Percentiles rank a stretch among this genome's conserved stretches.
Conservation (phyloP, 2,888 invertebrate species). For the Noctua fimbriata region DNA sequence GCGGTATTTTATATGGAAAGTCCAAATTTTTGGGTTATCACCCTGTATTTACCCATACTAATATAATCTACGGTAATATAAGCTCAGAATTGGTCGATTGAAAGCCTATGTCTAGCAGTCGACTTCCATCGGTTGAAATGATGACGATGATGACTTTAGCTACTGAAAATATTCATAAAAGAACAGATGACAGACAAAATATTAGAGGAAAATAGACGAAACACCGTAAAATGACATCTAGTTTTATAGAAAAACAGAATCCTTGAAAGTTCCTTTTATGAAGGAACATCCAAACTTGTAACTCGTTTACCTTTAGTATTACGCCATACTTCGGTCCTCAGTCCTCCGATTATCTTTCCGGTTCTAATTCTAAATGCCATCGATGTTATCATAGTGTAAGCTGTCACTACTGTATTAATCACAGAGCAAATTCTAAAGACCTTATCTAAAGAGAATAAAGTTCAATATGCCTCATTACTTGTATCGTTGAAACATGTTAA, state of each 20-base stretch:
- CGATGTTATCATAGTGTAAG: slow-evolving; percentile 62
- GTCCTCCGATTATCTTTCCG: slow-evolving; percentile 66
- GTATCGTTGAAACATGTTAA: neutral
- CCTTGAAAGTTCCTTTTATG: slow-evolving; percentile 68
- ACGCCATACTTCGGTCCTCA: slow-evolving; percentile 63
- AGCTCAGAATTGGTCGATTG: neutral
- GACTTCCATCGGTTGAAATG: neutral
- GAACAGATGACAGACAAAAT: neutral
- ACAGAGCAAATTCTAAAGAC: neutral
- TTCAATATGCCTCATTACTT: slow-evolving; percentile 1
- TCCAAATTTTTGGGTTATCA: neutral
- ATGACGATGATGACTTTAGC: neutral
- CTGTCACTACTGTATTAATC: slow-evolving; percentile 41
- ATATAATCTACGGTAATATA: neutral
- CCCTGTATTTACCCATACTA: neutral
- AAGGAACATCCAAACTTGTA: slow-evolving; percentile 59
- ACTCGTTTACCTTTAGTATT: slow-evolving; percentile 77
- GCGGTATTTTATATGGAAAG: neutral
- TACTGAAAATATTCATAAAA: neutral
- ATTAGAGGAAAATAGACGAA: neutral
- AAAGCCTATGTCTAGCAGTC: neutral
- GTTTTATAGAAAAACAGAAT: slow-evolving; percentile 31
- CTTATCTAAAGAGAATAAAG: slow-evolving; percentile 35
- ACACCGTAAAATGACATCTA: neutral
- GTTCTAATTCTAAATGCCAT: slow-evolving; percentile 69